Conservation (phyloP, 2,797 vertebrate species). For the Cynopterus sphinx region DNA sequence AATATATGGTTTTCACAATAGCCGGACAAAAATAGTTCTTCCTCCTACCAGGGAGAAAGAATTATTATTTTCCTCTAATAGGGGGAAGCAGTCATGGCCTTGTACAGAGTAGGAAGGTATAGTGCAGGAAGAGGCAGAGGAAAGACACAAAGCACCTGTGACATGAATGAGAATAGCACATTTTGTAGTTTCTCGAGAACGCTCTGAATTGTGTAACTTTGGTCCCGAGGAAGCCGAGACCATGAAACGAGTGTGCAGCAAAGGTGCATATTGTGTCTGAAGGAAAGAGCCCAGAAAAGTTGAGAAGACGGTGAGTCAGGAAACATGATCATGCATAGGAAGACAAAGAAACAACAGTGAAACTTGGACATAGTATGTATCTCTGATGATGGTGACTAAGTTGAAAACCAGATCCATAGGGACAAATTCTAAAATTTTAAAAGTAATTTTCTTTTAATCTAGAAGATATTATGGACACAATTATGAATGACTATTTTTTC, state of each 20-base stretch:
- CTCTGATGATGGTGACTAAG: not conserved
- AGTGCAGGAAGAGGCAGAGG: not conserved
- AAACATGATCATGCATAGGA: not conserved
- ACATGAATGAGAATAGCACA: not conserved
- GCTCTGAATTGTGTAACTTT: not conserved
- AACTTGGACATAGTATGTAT: not conserved
- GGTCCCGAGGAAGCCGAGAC: not conserved
- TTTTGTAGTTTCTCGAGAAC: not conserved
- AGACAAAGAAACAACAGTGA: not conserved
- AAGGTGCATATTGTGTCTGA: not conserved
- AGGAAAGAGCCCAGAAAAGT: not conserved
- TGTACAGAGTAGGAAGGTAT: not conserved
- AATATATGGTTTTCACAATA: not conserved
- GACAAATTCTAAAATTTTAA: not conserved
- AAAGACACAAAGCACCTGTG: not conserved
- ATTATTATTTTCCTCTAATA: not conserved
- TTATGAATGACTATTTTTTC: not conserved
- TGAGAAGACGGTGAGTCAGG: not conserved
- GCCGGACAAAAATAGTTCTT: not conserved
- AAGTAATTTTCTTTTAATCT: too few relatives aligned
- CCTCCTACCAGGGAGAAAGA: not conserved
- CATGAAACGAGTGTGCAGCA: not conserved
- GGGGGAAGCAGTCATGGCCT: not conserved
- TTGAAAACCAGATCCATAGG: not conserved
- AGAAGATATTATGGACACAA: too few relatives aligned